Percentiles rank a stretch among this genome's conserved stretches.
phyloP scores from a whole-genome alignment of 2,888 invertebrate genomes.

The Meganola albula region DNA sequence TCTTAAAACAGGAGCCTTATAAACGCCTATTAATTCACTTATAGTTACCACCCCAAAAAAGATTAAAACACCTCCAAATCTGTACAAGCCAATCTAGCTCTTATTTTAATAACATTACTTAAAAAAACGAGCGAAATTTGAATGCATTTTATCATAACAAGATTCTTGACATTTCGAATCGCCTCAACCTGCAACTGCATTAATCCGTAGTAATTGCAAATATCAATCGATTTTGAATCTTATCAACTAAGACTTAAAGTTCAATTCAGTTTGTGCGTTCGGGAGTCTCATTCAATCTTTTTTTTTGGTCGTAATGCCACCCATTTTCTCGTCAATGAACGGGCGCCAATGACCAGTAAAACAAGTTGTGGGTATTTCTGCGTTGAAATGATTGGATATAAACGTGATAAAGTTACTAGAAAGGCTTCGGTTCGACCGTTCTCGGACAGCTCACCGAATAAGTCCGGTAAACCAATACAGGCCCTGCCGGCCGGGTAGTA shows the following conservation, averaged over 20 bases:
- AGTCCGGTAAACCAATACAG: no score
- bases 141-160: constrained; percentile 31
- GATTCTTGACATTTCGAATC: constrained; percentile 40
- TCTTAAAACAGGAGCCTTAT: constrained; percentile 25
- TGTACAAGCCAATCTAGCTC: constrained; percentile 23
- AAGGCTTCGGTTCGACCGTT: no score
- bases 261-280: constrained; percentile 9
- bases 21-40: constrained; percentile 29
- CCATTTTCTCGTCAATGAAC: constrained; percentile 51
- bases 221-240: constrained; percentile 5
- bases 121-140: constrained; percentile 36
- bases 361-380: constrained; percentile 28
- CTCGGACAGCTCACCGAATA: no score
- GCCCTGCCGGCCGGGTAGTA: no score
- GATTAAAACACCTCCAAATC: constrained; percentile 20
- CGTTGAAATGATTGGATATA: no score
- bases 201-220: constrained; percentile 6
- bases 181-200: constrained; percentile 11
- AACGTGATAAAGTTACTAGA: no score
- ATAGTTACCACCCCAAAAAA: constrained; percentile 34
- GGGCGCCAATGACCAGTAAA: constrained; percentile 52
- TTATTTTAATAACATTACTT: constrained; percentile 18
- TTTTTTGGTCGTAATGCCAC: constrained; percentile 34
- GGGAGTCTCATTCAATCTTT: constrained; percentile 30
- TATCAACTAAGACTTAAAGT: rapidly evolving